Evolutionary conservation across 2,797 vertebrate species (phyloP).

Genomic region (Rhincodon typus): DNA sequence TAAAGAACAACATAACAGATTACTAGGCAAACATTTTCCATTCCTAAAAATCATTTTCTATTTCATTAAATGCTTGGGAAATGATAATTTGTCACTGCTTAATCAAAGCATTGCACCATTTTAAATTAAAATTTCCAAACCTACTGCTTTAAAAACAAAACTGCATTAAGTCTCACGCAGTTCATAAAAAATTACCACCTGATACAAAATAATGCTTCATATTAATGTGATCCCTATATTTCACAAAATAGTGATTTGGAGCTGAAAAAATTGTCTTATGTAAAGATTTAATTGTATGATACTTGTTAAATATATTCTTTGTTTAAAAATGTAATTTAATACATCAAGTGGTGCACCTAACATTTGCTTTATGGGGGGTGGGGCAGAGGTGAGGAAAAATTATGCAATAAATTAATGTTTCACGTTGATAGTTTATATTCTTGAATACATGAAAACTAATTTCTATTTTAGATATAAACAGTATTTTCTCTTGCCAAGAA

Average conservation of each 20-base stretch:
- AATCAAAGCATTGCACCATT: neutral
- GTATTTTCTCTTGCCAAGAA: neutral
- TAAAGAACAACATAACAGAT: neutral
- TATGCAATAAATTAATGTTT: constrained; percentile 16
- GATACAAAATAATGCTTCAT: constrained; percentile 14
- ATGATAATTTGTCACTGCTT: neutral
- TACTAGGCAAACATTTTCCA: neutral
- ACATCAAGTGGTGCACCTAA: neutral
- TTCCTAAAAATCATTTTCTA: neutral
- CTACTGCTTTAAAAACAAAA: neutral
- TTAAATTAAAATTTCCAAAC: constrained; percentile 12
- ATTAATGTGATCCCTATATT: neutral
- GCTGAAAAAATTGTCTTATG: neutral
- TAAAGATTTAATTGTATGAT: neutral
- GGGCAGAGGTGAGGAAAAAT: neutral
- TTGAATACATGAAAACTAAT: neutral
- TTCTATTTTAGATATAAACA: constrained; percentile 25
- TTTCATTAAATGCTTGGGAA: neutral
- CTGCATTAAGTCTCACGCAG: neutral
- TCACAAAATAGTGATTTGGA: neutral
- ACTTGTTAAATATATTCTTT: constrained; percentile 1
- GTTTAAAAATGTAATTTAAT: neutral
- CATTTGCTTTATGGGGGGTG: neutral
- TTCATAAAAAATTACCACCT: neutral
- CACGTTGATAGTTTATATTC: neutral